phyloP scores from a whole-genome alignment of 2,888 invertebrate genomes.

The Epinotia nisella region DNA sequence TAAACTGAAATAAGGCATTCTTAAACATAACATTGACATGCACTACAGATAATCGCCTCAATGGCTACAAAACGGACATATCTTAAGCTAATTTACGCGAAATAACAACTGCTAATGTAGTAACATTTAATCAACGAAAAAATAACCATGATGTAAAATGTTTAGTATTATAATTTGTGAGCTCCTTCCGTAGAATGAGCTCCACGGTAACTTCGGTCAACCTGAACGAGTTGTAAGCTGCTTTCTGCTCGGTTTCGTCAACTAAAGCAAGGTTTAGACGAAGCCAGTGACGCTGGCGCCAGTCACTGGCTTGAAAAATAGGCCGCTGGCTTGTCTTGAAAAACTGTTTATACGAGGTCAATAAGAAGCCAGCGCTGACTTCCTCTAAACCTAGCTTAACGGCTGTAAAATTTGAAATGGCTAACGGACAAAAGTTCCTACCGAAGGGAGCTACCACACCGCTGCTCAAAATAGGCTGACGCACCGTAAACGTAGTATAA shows the following conservation, averaged over 20 bases:
- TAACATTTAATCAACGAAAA: slow-evolving; percentile 1
- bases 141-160: not conserved
- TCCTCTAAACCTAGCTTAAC: too few relatives aligned
- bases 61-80: not conserved
- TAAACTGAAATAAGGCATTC: not conserved
- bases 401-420: not conserved
- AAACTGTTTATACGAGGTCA: too few relatives aligned
- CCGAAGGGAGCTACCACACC: not conserved
- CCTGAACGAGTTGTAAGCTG: slow-evolving; percentile 4
- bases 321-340: too few relatives aligned
- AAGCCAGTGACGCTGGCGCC: too few relatives aligned
- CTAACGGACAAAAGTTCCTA: not conserved
- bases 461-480: too few relatives aligned
- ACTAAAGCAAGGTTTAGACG: too few relatives aligned
- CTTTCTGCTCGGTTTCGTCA: not conserved
- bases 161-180: not conserved
- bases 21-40: slow-evolving; percentile 5
- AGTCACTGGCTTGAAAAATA: too few relatives aligned
- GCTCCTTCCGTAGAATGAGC: not conserved
- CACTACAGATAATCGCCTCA: slow-evolving; percentile 3
- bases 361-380: too few relatives aligned
- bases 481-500: too few relatives aligned
- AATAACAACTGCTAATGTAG: not conserved
- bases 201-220: not conserved
- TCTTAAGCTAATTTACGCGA: slow-evolving; percentile 11